Percentiles rank a stretch among this genome's conserved stretches.
Evolutionary conservation across 2,113 vertebrate species (phyloP).

Genomic region (Vombatus ursinus): DNA sequence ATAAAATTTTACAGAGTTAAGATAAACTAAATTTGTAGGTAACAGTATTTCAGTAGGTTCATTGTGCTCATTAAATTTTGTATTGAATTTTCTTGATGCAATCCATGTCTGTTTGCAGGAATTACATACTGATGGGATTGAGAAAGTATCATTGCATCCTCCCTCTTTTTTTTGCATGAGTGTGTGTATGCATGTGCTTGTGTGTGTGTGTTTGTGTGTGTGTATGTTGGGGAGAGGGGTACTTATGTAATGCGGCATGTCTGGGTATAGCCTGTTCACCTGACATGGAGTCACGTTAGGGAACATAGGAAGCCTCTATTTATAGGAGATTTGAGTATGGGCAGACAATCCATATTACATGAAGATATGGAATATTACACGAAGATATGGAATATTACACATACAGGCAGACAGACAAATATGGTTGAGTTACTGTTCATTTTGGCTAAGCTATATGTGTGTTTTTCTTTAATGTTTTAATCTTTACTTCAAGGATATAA

Average conservation of each 20-base stretch:
- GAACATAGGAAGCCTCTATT: not conserved
- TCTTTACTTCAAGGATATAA: not conserved
- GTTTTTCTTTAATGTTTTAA: not conserved
- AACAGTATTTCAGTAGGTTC: conserved; percentile 31
- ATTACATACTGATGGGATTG: not conserved
- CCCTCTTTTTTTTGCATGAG: not conserved
- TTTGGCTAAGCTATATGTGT: not conserved
- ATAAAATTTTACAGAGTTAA: conserved; percentile 65
- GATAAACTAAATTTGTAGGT: conserved; percentile 54
- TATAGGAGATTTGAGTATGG: not conserved
- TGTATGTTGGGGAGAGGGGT: not conserved
- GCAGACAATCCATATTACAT: not conserved
- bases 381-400: not conserved
- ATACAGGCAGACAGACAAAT: not conserved
- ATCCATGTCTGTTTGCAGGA: not conserved
- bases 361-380: not conserved
- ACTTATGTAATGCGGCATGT: not conserved
- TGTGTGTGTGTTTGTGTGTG: not conserved
- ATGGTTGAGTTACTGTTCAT: not conserved
- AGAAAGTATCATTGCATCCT: not conserved
- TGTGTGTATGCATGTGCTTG: not conserved
- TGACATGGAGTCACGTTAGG: not conserved
- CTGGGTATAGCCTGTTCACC: not conserved
- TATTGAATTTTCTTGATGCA: not conserved
- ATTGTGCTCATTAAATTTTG: conserved; percentile 46